These are phyloP conservation scores for Schizopygopsis malacanthus DNA, from an alignment of 2,797 vertebrate species.

Conservation along the genomic window DNA sequence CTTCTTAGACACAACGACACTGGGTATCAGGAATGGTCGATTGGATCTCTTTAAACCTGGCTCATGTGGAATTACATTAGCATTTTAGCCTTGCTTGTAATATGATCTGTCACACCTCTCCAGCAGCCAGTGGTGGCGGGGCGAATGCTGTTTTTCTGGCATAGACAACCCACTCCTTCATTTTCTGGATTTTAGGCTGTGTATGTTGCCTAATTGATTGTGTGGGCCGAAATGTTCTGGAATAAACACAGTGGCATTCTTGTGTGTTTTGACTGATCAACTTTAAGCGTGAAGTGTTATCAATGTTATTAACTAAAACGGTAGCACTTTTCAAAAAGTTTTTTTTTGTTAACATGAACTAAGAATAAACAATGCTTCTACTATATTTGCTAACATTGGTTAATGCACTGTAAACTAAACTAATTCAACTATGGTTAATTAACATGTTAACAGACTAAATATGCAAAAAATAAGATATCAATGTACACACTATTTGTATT, in stretches of 20 bases:
- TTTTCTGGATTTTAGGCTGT: slow-evolving; percentile 18
- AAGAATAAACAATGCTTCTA: neutral
- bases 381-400: neutral
- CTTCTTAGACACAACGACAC: slow-evolving; percentile 82
- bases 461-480: too few species aligned
- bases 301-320: neutral
- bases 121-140: slow-evolving; percentile 44
- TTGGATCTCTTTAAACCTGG: slow-evolving; percentile 81
- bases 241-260: slow-evolving; percentile 8
- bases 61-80: slow-evolving; percentile 82
- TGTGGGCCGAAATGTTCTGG: neutral
- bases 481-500: neutral
- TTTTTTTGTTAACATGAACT: neutral
- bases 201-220: slow-evolving; percentile 4
- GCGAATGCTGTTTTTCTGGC: slow-evolving; percentile 35
- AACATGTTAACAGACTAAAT: too few species aligned
- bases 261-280: neutral
- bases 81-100: slow-evolving; percentile 77
- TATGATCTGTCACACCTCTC: slow-evolving; percentile 77
- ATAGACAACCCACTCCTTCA: slow-evolving; percentile 3
- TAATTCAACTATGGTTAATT: neutral
- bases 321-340: neutral
- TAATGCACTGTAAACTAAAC: neutral
- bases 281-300: neutral
- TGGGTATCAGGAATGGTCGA: slow-evolving; percentile 75